Conservation (phyloP, 2,113 vertebrate species). For the Psilopogon haemacephalus region DNA sequence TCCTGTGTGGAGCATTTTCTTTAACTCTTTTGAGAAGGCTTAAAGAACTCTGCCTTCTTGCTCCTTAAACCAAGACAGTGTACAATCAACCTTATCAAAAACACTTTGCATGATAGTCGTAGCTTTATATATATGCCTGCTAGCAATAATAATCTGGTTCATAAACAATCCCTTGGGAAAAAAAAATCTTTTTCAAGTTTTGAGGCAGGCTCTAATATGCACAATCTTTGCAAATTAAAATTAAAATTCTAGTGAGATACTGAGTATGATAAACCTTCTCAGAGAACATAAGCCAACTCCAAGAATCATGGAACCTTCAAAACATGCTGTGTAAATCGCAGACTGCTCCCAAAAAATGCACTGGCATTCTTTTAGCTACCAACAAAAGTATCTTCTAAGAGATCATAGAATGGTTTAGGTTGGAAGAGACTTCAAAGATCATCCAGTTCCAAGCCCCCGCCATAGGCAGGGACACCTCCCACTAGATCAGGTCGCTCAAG, state of each 20-base stretch:
- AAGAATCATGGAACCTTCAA: not conserved
- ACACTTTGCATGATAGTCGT: not conserved
- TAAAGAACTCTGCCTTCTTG: too few species aligned
- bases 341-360: not conserved
- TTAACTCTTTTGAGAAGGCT: too few species aligned
- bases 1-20: too few species aligned
- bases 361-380: not conserved
- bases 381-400: not conserved
- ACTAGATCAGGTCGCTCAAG: too few species aligned
- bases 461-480: too few species aligned
- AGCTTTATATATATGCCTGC: not conserved
- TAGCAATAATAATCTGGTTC: not conserved
- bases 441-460: too few species aligned
- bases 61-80: not conserved
- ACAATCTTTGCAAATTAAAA: not conserved
- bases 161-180: not conserved
- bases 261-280: not conserved
- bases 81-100: not conserved
- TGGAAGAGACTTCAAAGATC: too few species aligned
- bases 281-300: not conserved
- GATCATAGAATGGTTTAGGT: too few species aligned
- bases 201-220: not conserved
- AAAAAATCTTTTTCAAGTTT: not conserved
- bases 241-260: not conserved
- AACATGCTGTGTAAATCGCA: not conserved